These are phyloP conservation scores for Tenthredo livida DNA, from an alignment of 2,888 invertebrate species.

Conservation along the genomic window DNA sequence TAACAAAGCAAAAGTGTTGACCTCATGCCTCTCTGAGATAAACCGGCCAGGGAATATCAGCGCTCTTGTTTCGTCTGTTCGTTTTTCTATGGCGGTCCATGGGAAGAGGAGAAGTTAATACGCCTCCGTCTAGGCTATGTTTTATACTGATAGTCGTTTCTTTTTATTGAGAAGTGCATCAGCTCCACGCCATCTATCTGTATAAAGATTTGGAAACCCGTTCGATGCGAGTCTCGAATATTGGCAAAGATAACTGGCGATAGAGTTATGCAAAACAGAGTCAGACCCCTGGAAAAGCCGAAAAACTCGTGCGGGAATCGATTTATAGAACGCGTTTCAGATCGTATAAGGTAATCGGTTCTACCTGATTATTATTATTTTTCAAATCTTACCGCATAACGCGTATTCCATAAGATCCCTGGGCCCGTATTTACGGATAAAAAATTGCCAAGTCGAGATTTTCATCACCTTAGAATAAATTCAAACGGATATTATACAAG, in stretches of 20 bases:
- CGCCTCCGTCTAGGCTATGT: conserved; percentile 29
- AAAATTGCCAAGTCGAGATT: conserved; percentile 12
- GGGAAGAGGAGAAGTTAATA: neutral
- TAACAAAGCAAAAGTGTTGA: conserved; percentile 39
- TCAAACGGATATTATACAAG: neutral
- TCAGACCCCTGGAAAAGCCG: neutral
- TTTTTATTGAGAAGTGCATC: conserved; percentile 18
- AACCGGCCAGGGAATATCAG: conserved; percentile 19
- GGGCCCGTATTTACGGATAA: neutral
- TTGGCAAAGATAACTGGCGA: neutral
- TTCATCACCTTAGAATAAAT: conserved; percentile 10
- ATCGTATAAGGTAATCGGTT: neutral
- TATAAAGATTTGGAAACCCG: neutral
- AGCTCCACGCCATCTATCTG: neutral
- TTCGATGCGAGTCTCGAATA: neutral
- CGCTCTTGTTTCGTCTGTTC: conserved; percentile 2
- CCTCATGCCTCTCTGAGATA: conserved; percentile 2
- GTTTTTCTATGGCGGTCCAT: neutral
- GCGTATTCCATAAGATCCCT: neutral
- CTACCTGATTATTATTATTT: conserved; percentile 1
- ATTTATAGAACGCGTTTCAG: conserved; percentile 13
- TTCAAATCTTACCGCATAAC: neutral
- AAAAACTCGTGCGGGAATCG: neutral
- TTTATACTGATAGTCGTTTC: conserved; percentile 8
- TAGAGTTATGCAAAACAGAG: conserved; percentile 24